Conservation (phyloP, 2,113 vertebrate genomes). For the Peromyscus maniculatus region DNA sequence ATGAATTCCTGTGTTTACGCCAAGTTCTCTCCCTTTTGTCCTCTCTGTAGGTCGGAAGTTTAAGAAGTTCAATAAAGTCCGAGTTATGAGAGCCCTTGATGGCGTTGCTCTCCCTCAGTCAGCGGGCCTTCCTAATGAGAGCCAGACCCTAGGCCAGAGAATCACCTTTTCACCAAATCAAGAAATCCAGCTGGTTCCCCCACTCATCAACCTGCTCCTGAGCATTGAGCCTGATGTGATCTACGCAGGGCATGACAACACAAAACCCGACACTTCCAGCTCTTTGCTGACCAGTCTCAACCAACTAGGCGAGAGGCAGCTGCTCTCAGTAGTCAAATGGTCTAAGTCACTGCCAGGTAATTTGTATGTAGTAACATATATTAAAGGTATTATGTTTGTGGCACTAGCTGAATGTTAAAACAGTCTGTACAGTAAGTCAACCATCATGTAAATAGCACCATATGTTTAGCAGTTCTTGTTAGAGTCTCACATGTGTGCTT, state of each 20-base stretch:
- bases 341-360: constrained; percentile 98
- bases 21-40: neutral
- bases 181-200: constrained; percentile 92
- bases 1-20: constrained; percentile 3
- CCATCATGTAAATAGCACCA: neutral
- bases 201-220: constrained; percentile 93
- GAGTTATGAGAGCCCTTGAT: constrained; percentile 91
- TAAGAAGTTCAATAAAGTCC: constrained; percentile 95
- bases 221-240: constrained; percentile 96
- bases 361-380: constrained; percentile 5
- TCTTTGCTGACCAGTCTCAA: constrained; percentile 96
- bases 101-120: constrained; percentile 91
- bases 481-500: neutral
- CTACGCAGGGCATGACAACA: constrained; percentile 94
- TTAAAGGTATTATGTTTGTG: neutral
- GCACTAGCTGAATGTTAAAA: neutral
- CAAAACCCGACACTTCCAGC: constrained; percentile 92
- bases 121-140: constrained; percentile 87
- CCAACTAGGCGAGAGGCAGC: constrained; percentile 95
- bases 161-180: constrained; percentile 90
- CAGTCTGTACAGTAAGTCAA: neutral
- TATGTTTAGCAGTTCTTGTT: constrained; percentile 1
- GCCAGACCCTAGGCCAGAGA: constrained; percentile 89
- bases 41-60: constrained; percentile 94
- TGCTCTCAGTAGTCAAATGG: constrained; percentile 98